Evolutionary conservation across 2,888 invertebrate genomes (phyloP).

Genomic region (Thymelicus acteon): DNA sequence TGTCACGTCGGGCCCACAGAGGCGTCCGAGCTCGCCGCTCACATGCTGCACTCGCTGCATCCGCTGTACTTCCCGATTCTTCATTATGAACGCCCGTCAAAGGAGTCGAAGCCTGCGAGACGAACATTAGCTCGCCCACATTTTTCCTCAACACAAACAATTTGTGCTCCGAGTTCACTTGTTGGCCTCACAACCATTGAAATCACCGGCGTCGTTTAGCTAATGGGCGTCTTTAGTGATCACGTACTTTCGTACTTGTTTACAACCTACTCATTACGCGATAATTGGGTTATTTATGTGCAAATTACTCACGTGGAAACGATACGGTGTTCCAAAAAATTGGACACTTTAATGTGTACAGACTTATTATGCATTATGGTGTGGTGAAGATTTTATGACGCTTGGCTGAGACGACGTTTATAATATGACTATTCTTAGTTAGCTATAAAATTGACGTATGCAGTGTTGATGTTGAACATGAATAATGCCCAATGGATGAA

Average conservation of each 20-base stretch:
- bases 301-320: slow-evolving; percentile 45
- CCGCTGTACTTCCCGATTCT: slow-evolving; percentile 67
- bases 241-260: slow-evolving; percentile 21
- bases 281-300: slow-evolving; percentile 35
- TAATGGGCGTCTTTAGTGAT: slow-evolving; percentile 24
- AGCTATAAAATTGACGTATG: slow-evolving; percentile 67
- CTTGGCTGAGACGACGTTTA: slow-evolving; percentile 67
- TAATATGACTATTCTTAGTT: slow-evolving; percentile 69
- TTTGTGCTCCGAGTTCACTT: slow-evolving; percentile 13
- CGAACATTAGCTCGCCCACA: slow-evolving; percentile 29
- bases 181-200: slow-evolving; percentile 11
- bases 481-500: background rate
- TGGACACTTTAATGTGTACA: slow-evolving; percentile 50
- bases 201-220: slow-evolving; percentile 17
- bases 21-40: slow-evolving; percentile 53
- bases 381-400: slow-evolving; percentile 65
- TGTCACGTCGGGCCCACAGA: slow-evolving; percentile 72
- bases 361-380: slow-evolving; percentile 58
- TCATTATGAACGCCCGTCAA: slow-evolving; percentile 64
- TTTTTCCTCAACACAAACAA: slow-evolving; percentile 10
- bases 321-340: slow-evolving; percentile 54
- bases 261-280: slow-evolving; percentile 14
- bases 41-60: slow-evolving; percentile 66
- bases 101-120: slow-evolving; percentile 59
- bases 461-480: slow-evolving; percentile 42